Evolutionary conservation across 2,888 invertebrate species (phyloP), one percentile per base, ranked within the genome.

Genomic region (Conops quadrifasciatus): DNA sequence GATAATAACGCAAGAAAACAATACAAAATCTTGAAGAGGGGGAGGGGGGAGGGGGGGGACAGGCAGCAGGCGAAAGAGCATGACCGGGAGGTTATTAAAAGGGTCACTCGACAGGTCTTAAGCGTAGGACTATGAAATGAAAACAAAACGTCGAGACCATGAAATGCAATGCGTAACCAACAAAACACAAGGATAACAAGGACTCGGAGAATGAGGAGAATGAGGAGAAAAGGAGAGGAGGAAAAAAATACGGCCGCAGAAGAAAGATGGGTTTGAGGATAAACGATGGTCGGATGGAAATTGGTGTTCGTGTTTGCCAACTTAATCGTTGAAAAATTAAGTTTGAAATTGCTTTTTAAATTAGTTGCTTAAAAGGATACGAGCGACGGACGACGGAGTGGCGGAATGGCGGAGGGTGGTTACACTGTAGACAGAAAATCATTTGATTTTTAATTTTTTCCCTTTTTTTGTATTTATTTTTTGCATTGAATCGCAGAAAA

Each of bases 91-190:
- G 72, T 76, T 80, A 79, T 81, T 81, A 81, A 81, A 81, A 81
- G 81, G 81, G 81, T 81, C 81, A 81, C 80, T 81, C 80, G 78
- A 78, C 80, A 78, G 77, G 80, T 78, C 80, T 80, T 80, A 81
- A 36, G 9, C 11, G 60, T 51, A 62, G 62, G 62, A 62, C 60
- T 36, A 49, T 62, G 47, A 51, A 43, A 43, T 49, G 28, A 68
- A 62, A 68, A 68, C 51, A 68, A 58, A 36, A 1, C 45, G 13
- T 7, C 36, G 68, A 43, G 62, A 62, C 36, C 36, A 68, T 68
- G 24, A 59, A 36, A 24, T 49, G 62, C 68, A 26, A 15, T 51
- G 28, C 24, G 19, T 36, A 45, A 19, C 19, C 21, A 24, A 19
- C 28, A n/a, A 62, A 60, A 28, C 28, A 62, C 43, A 36, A 62